Base-by-base conservation (phyloP, 2,888 invertebrate species). In the Pteria penguin region DNA sequence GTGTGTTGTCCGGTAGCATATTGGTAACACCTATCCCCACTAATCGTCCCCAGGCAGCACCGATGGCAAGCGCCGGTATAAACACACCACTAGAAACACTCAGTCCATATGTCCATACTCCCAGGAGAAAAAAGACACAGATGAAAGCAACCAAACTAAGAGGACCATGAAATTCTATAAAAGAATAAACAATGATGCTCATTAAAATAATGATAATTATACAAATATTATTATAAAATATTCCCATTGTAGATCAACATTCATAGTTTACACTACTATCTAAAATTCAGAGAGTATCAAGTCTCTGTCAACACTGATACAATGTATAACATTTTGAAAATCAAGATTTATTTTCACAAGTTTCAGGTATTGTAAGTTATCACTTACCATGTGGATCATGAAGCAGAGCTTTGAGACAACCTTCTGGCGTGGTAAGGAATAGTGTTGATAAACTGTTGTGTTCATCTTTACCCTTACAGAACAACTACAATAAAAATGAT, bases 341-440 rank as follows among this genome's bases (percentile, higher is more conserved):
- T n/a, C n/a, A n/a, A n/a, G n/a, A n/a, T n/a, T n/a, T n/a, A n/a
- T n/a, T n/a, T n/a, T n/a, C n/a, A n/a, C n/a, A n/a, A n/a, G n/a
- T n/a, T n/a, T n/a, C n/a, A 45, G 45, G 18, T 45, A 45, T 45
- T 45, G 18, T 45, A 11, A 45, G 45, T 18, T 45, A 45, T 8
- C 22, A 18, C 85, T 90, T 89, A 94, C 97, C 96, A 86, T 95
- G 94, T 0, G 97, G 96, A 93, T 97, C 97, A 92, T 99, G 99
- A 77, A 99, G 96, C 62, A 99, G 94, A 1, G 97, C 96, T 33
- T 96, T 95, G 0, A 99, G 97, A n/a, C 96, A 96, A 0, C 96
- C 96, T 92, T 99, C 99, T 0, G 99, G 98, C 11, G 98, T 98
- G 93, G 97, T 97, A 90, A 99, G 97, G 96, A 98, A 98, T 75